These are phyloP conservation scores for Muscina levida DNA, from an alignment of 2,888 invertebrate genomes.

Conservation along the genomic window DNA sequence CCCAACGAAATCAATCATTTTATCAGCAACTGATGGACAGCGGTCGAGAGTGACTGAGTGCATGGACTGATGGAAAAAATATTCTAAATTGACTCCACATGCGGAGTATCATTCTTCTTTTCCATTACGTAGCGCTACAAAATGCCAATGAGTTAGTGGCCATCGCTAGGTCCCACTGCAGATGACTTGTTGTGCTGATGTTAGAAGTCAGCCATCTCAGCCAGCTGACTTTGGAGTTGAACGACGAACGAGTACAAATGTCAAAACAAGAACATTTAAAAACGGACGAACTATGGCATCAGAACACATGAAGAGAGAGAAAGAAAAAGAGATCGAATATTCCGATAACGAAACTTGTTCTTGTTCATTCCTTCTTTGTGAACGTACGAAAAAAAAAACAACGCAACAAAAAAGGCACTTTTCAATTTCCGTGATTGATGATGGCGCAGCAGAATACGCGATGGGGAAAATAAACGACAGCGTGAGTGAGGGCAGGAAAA, in stretches of 20 bases:
- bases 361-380: constrained; percentile 19
- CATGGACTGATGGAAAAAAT: background rate
- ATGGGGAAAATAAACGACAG: background rate
- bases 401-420: constrained; percentile 44
- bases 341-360: constrained; percentile 53
- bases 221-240: background rate
- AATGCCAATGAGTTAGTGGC: constrained; percentile 7
- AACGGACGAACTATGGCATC: constrained; percentile 12
- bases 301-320: background rate
- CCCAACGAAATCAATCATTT: constrained; percentile 57
- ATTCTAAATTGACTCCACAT: constrained; percentile 28
- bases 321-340: constrained; percentile 50
- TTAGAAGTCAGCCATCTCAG: constrained; percentile 2
- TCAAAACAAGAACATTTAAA: constrained; percentile 52
- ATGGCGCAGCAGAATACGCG: constrained; percentile 20
- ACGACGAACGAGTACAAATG: constrained; percentile 50
- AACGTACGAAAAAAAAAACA: too few relatives aligned
- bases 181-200: constrained; percentile 23
- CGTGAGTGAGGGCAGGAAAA: too few relatives aligned
- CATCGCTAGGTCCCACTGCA: background rate
- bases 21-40: constrained; percentile 44
- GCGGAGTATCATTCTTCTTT: background rate
- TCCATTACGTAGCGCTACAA: background rate
- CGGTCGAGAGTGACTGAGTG: background rate
- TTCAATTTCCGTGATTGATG: constrained; percentile 63